phyloP scores from a whole-genome alignment of 2,113 vertebrate species.

The Phoenicopterus ruber region DNA sequence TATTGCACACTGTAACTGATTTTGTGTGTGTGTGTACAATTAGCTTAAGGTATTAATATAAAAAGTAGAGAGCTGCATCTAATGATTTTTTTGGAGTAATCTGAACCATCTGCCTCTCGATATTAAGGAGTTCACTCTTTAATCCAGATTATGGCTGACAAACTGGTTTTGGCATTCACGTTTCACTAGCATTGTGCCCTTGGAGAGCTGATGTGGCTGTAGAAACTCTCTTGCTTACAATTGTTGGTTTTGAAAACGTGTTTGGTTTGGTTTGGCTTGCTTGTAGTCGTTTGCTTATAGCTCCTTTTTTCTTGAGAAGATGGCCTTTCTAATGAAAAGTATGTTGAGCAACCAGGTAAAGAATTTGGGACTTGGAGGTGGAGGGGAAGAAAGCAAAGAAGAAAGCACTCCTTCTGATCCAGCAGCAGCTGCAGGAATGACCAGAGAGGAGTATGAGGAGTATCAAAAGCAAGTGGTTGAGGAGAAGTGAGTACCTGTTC shows the following conservation, averaged over 20 bases:
- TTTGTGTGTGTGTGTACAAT: conserved; percentile 29
- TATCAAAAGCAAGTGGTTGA: conserved; percentile 97
- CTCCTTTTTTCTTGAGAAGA: conserved; percentile 34
- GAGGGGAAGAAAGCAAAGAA: conserved; percentile 86
- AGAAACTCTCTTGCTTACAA: conserved; percentile 65
- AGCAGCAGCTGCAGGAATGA: conserved; percentile 92
- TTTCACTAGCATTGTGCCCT: conserved; percentile 78
- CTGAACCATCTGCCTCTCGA: conserved; percentile 89
- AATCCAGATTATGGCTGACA: conserved; percentile 93
- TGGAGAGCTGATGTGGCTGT: conserved; percentile 72
- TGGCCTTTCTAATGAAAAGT: conserved; percentile 94
- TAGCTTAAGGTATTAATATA: conserved; percentile 74
- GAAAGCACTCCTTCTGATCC: conserved; percentile 85
- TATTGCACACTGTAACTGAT: background rate
- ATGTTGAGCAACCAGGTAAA: conserved; percentile 92
- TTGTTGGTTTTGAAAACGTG: background rate
- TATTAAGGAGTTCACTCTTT: conserved; percentile 80
- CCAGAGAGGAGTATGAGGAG: conserved; percentile 94
- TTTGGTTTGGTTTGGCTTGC: background rate
- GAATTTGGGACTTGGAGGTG: conserved; percentile 88
- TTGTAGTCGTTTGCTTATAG: background rate
- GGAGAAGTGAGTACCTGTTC: conserved; percentile 90
- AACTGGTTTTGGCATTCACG: conserved; percentile 77
- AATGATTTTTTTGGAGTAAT: conserved; percentile 74
- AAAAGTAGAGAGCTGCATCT: conserved; percentile 68